Evolutionary conservation across 2,113 vertebrate species (phyloP).

Genomic region (Aplodontia rufa): DNA sequence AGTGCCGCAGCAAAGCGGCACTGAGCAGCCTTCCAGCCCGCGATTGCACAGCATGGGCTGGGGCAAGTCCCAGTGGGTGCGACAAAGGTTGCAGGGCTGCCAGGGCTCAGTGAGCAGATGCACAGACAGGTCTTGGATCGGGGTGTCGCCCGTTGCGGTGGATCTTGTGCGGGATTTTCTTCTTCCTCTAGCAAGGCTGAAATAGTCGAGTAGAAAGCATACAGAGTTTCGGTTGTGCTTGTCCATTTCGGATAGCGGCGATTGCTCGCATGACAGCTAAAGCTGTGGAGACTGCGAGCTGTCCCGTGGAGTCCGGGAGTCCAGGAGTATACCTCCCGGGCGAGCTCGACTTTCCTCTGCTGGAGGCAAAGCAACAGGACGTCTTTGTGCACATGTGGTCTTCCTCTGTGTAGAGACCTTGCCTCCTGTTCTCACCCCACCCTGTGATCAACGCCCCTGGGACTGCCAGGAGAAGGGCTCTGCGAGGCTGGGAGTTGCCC

Average conservation of each 20-base stretch:
- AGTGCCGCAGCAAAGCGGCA: accelerated
- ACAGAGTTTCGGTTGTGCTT: not conserved
- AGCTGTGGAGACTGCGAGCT: not conserved
- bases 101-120: not conserved
- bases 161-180: not conserved
- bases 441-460: not conserved
- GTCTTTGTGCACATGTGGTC: constrained; percentile 4
- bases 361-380: constrained; percentile 28
- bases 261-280: constrained; percentile 46
- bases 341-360: not conserved
- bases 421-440: not conserved
- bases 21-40: not conserved
- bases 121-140: not conserved
- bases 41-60: not conserved
- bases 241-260: constrained; percentile 27
- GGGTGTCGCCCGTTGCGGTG: not conserved
- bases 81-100: not conserved
- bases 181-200: not conserved
- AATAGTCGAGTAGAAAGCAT: not conserved
- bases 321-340: too few species aligned
- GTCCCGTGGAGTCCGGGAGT: not conserved
- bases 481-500: not conserved
- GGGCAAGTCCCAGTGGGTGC: not conserved
- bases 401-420: too few species aligned
- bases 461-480: not conserved